Conservation (phyloP, 2,797 vertebrate species). For the Sparidentex hasta region DNA sequence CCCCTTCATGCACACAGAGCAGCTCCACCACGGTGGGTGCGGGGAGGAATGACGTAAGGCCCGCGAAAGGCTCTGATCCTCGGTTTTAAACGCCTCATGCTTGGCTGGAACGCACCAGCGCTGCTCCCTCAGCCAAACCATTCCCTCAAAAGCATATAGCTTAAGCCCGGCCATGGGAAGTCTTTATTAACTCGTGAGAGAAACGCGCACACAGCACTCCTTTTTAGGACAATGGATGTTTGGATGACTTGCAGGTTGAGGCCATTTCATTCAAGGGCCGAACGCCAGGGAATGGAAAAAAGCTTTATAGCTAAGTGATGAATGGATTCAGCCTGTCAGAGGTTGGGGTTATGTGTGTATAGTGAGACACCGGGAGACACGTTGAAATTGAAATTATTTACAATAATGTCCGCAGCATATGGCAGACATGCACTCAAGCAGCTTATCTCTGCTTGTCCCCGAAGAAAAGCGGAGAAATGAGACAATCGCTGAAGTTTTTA, state of each 20-base stretch:
- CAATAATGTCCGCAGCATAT: constrained; percentile 52
- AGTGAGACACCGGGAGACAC: constrained; percentile 42
- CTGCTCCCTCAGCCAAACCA: constrained; percentile 66
- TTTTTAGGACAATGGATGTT: constrained; percentile 78
- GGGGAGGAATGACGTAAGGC: constrained; percentile 75
- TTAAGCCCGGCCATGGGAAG: constrained; percentile 69
- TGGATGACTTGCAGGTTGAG: constrained; percentile 71
- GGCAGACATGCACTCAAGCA: constrained; percentile 33
- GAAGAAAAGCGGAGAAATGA: constrained; percentile 31
- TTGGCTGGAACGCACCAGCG: constrained; percentile 71
- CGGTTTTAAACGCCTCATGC: constrained; percentile 69
- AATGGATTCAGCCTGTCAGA: constrained; percentile 57
- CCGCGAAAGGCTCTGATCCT: constrained; percentile 67
- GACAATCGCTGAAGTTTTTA: constrained; percentile 38
- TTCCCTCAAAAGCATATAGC: constrained; percentile 65
- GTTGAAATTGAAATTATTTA: constrained; percentile 60
- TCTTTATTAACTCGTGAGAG: constrained; percentile 71
- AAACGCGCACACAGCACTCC: constrained; percentile 61
- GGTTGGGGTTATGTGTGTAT: constrained; percentile 33
- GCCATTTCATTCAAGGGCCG: constrained; percentile 63
- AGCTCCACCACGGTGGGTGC: constrained; percentile 61
- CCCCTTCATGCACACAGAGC: constrained; percentile 48
- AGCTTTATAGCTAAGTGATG: constrained; percentile 66
- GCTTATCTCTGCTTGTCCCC: constrained; percentile 44
- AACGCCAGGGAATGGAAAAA: constrained; percentile 69